phyloP scores from a whole-genome alignment of 2,113 vertebrate species.

The Nothocercus julius region DNA sequence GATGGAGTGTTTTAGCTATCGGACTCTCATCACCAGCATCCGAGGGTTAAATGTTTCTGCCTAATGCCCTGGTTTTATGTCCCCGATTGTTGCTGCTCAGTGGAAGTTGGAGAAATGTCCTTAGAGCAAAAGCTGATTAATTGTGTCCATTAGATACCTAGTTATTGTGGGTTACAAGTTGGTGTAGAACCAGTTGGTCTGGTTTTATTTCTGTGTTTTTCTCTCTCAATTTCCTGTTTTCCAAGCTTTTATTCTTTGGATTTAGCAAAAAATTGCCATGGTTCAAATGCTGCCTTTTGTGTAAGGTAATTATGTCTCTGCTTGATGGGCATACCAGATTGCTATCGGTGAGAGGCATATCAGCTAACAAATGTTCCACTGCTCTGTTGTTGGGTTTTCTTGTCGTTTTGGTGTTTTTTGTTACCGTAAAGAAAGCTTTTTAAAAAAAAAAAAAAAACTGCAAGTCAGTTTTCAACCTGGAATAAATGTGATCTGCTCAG shows the following conservation, averaged over 20 bases:
- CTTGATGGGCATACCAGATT: constrained; percentile 1
- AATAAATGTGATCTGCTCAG: neutral
- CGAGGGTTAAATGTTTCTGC: neutral
- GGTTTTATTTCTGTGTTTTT: constrained; percentile 42
- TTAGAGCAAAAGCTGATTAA: constrained; percentile 20
- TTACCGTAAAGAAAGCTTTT: neutral
- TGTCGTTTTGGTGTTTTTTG: neutral
- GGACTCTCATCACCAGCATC: neutral
- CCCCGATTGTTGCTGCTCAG: neutral
- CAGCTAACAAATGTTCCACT: constrained; percentile 36
- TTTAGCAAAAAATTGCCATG: neutral
- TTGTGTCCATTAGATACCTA: neutral
- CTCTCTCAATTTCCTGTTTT: neutral
- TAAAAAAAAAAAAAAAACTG: neutral
- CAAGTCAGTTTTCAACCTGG: neutral
- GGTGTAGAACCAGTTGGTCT: constrained; percentile 44
- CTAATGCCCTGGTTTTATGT: neutral
- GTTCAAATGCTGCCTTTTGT: constrained; percentile 38
- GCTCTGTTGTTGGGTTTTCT: neutral
- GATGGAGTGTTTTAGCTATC: neutral
- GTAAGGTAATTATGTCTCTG: constrained; percentile 21
- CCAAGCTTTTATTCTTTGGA: neutral
- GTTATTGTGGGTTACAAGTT: constrained; percentile 20
- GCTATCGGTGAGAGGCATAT: neutral
- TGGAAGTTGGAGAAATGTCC: constrained; percentile 8